Conservation (phyloP, 2,888 invertebrate species). For the Pseudanteris insignis region DNA sequence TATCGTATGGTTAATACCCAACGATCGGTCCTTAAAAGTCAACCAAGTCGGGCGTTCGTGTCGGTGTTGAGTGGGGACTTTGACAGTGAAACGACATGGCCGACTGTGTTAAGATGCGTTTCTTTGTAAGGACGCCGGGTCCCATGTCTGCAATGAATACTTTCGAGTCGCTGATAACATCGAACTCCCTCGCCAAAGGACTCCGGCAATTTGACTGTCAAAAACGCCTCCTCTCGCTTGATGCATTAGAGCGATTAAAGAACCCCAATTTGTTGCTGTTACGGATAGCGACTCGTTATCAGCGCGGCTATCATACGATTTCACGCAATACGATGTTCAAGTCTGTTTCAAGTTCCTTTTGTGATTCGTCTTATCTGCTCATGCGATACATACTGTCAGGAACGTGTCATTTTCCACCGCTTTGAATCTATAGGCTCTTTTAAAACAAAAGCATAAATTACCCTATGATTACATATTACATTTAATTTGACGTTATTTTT, state of each 20-base stretch:
- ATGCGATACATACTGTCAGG: slow-evolving; percentile 33
- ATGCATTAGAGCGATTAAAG: slow-evolving; percentile 62
- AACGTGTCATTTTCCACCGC: slow-evolving; percentile 32
- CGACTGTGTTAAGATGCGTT: slow-evolving; percentile 35
- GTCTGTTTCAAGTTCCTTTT: slow-evolving; percentile 32
- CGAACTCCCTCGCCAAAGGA: slow-evolving; percentile 51
- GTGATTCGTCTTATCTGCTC: slow-evolving; percentile 36
- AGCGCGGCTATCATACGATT: slow-evolving; percentile 51
- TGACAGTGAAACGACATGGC: slow-evolving; percentile 45
- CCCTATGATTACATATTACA: too few species aligned
- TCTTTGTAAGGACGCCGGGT: slow-evolving; percentile 37
- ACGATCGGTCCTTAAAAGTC: slow-evolving; percentile 47
- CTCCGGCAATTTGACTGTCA: slow-evolving; percentile 58
- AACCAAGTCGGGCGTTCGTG: slow-evolving; percentile 36
- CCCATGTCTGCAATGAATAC: slow-evolving; percentile 38
- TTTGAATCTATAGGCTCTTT: too few species aligned
- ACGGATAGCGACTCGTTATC: slow-evolving; percentile 54
- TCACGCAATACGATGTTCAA: slow-evolving; percentile 44
- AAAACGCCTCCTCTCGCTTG: slow-evolving; percentile 54
- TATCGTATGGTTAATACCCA: slow-evolving; percentile 41
- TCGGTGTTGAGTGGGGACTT: slow-evolving; percentile 40
- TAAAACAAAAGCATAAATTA: too few species aligned
- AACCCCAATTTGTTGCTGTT: slow-evolving; percentile 59
- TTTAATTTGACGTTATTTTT: too few species aligned
- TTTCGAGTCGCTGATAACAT: slow-evolving; percentile 43